Base-by-base conservation (phyloP, 1,140 invertebrate genomes). In the Muscidifurax raptorellus region DNA sequence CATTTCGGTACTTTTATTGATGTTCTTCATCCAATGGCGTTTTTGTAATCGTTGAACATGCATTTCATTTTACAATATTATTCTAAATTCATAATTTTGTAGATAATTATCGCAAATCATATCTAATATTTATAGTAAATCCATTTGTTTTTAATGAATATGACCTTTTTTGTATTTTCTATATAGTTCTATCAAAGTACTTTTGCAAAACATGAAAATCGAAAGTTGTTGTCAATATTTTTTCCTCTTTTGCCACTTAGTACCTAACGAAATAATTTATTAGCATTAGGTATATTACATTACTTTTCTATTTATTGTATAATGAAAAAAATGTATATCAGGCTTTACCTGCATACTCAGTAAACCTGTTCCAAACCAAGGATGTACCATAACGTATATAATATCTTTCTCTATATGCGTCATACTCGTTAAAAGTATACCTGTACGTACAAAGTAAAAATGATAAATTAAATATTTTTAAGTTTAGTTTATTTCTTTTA, bases 121-220 rank as follows among this genome's bases (percentile, higher is more conserved):
- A 88, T 96, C 95, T 59, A 96, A 89, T 92, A 76, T 15, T 94
- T 92, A 40, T 86, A 85, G 85, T 86, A 88, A 88, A 88, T 86
- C 25, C 80, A 85, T 18, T 89, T 88, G 89, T 86, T 90, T 89
- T 75, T 93, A 87, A 82, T n/a, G 96, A 89, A 83, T 93, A 94
- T 81, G 0, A 94, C 88, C 71, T 97, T 87, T 30, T 93, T 90
- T 25, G 89, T 84, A 25, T 93, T 90, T 88, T 95, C 95, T 86
- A 95, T 86, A 95, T 95, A 89, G 96, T 96, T 5, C 96, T 94
- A 6, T 94, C 92, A 30, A 96, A 89, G 90, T 97, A 98, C 88
- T 96, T 95, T 83, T 96, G 94, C 1, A 98, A 93, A 85, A 98
- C 97, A 86, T 96, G 96, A 90, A 98, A 98, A 91, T 98, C 97